Percentiles rank a stretch among this genome's conserved stretches.
Conservation (phyloP, 2,113 vertebrate species). For the Gracilinanus agilis region DNA sequence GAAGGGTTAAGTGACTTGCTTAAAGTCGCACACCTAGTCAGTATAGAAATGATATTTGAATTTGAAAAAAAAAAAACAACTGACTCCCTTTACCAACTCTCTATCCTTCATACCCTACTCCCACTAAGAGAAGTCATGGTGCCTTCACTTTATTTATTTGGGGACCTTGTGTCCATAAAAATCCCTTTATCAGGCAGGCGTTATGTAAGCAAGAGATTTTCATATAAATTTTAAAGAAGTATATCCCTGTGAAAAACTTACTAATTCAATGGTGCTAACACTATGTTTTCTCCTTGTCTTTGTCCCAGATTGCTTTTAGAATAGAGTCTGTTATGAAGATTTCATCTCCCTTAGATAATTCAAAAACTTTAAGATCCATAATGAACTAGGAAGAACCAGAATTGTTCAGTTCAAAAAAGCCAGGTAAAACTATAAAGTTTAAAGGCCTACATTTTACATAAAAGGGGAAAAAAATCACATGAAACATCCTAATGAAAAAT, state of each 20-base stretch:
- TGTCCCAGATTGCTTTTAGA: not conserved
- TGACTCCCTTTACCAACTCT: not conserved
- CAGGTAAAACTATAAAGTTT: not conserved
- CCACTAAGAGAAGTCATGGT: not conserved
- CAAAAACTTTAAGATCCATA: not conserved
- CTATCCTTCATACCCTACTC: not conserved
- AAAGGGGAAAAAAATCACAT: accelerated
- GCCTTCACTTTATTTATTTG: not conserved
- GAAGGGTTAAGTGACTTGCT: not conserved
- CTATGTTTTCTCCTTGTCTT: not conserved
- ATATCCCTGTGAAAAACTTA: not conserved
- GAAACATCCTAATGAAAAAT: not conserved
- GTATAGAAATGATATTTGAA: not conserved
- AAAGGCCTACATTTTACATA: not conserved
- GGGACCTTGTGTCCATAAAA: not conserved
- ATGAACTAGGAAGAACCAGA: not conserved
- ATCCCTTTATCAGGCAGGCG: not conserved
- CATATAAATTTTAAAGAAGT: not conserved
- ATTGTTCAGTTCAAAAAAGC: not conserved
- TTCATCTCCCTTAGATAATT: not conserved
- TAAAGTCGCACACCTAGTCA: not conserved
- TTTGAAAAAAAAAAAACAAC: not conserved
- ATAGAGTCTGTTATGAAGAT: not conserved
- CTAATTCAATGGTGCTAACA: not conserved
- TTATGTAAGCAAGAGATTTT: not conserved